These are phyloP conservation scores for Pteria penguin DNA, from an alignment of 2,888 invertebrate species.

Conservation along the genomic window DNA sequence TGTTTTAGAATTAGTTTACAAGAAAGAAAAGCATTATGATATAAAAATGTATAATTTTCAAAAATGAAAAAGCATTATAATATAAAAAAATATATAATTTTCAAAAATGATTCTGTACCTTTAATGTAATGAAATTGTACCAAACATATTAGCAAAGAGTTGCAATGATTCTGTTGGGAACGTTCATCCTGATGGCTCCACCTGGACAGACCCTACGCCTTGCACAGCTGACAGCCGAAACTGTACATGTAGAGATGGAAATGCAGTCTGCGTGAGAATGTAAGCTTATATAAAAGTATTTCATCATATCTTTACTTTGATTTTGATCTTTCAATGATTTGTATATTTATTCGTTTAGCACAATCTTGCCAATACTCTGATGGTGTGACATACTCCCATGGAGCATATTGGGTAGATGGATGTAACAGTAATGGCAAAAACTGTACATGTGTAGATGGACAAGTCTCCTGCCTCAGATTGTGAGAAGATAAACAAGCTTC, in stretches of 20 bases:
- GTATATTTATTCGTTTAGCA: constrained; percentile 2
- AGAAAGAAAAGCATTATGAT: too few relatives aligned
- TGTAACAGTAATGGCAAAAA: constrained; percentile 23
- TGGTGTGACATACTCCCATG: constrained; percentile 15
- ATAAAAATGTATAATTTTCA: too few relatives aligned
- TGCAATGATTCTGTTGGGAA: not conserved
- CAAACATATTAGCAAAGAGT: too few relatives aligned
- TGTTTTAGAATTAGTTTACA: too few relatives aligned
- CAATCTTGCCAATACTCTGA: constrained; percentile 1
- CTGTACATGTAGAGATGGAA: not conserved
- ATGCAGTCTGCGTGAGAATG: not conserved
- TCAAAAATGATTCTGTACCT: too few relatives aligned
- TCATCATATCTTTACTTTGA: not conserved
- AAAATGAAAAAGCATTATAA: too few relatives aligned
- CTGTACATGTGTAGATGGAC: constrained; percentile 26
- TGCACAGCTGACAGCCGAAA: not conserved
- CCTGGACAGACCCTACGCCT: not conserved
- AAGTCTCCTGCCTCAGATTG: constrained; percentile 8
- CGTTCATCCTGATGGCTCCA: not conserved
- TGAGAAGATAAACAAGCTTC: not conserved
- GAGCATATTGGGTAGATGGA: constrained; percentile 23
- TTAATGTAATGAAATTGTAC: too few relatives aligned
- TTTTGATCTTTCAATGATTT: not conserved
- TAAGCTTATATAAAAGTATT: not conserved
- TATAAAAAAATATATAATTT: too few relatives aligned